A percentile compares a stretch with the other conserved stretches of the same genome.
phyloP scores from a whole-genome alignment of 2,797 vertebrate species.

The Parambassis ranga region DNA sequence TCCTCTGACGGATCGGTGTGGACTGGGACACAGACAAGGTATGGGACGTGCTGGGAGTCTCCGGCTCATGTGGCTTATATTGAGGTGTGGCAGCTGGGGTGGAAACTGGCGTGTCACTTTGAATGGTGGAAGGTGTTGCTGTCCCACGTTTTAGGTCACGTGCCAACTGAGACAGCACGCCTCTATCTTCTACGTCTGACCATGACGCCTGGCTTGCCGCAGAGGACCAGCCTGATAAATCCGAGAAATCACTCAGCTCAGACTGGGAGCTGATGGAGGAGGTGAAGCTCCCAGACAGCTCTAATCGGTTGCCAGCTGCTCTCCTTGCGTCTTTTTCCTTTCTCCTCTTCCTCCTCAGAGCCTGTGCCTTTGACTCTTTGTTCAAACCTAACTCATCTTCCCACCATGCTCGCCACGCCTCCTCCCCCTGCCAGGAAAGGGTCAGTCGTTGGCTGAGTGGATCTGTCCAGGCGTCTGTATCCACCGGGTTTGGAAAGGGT shows the following conservation, averaged over 20 bases:
- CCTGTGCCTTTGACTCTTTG: conserved; percentile 47
- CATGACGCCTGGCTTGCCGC: conserved; percentile 26
- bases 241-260: conserved; percentile 46
- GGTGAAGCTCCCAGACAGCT: conserved; percentile 83
- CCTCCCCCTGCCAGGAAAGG: conserved; percentile 73
- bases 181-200: conserved; percentile 27
- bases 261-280: conserved; percentile 78
- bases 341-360: conserved; percentile 69
- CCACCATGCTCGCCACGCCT: conserved; percentile 82
- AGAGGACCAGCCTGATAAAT: not conserved
- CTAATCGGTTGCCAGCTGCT: not conserved
- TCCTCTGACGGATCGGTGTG: not conserved
- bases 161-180: not conserved
- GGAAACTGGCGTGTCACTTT: not conserved
- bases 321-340: conserved; percentile 65
- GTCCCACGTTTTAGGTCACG: fast-evolving
- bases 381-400: conserved; percentile 65
- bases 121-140: not conserved
- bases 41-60: not conserved
- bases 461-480: conserved; percentile 38
- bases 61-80: fast-evolving
- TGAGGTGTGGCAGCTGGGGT: fast-evolving
- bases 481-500: not conserved
- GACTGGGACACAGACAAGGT: not conserved
- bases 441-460: conserved; percentile 80